A percentile compares a stretch with the other conserved stretches of the same genome.
Conservation (phyloP, 1,140 invertebrate genomes). For the Brachystomella parvula region DNA sequence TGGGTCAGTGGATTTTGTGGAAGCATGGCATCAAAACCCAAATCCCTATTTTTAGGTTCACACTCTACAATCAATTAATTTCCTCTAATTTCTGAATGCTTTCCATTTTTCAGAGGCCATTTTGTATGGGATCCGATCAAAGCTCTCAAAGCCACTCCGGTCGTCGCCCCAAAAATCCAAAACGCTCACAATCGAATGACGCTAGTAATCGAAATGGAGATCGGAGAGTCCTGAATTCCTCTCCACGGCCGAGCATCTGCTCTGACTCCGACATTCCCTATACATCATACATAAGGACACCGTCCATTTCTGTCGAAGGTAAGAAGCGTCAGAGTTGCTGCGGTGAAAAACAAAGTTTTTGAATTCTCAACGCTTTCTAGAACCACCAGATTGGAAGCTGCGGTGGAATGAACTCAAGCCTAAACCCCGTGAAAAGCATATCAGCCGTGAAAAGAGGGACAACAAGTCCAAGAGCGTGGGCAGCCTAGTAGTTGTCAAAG, state of each 20-base stretch:
- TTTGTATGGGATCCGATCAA: slow-evolving; percentile 38
- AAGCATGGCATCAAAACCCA: neutral
- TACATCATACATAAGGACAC: slow-evolving; percentile 85
- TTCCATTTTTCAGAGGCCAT: neutral
- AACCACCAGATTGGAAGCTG: slow-evolving; percentile 27
- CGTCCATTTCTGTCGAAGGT: slow-evolving; percentile 60
- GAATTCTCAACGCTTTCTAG: slow-evolving; percentile 12
- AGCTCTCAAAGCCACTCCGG: slow-evolving; percentile 31
- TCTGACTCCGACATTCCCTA: slow-evolving; percentile 85
- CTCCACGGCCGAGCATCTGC: slow-evolving; percentile 74
- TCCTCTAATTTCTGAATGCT: neutral
- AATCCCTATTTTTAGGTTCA: neutral
- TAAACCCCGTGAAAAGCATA: slow-evolving; percentile 32
- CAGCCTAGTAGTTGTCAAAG: slow-evolving; percentile 78
- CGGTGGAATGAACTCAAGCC: slow-evolving; percentile 32
- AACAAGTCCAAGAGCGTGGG: slow-evolving; percentile 37
- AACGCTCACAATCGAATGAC: slow-evolving; percentile 35
- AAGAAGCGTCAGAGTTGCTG: slow-evolving; percentile 8
- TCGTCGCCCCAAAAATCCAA: slow-evolving; percentile 33
- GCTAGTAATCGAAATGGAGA: slow-evolving; percentile 24
- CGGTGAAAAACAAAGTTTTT: too few relatives aligned
- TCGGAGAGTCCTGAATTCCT: slow-evolving; percentile 48
- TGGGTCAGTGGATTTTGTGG: neutral
- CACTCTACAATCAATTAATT: neutral
- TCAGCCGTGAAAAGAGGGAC: slow-evolving; percentile 35